A percentile compares a stretch with the other conserved stretches of the same genome.
These are phyloP conservation scores for Xiphias gladius DNA, from an alignment of 2,113 vertebrate species.

Conservation along the genomic window DNA sequence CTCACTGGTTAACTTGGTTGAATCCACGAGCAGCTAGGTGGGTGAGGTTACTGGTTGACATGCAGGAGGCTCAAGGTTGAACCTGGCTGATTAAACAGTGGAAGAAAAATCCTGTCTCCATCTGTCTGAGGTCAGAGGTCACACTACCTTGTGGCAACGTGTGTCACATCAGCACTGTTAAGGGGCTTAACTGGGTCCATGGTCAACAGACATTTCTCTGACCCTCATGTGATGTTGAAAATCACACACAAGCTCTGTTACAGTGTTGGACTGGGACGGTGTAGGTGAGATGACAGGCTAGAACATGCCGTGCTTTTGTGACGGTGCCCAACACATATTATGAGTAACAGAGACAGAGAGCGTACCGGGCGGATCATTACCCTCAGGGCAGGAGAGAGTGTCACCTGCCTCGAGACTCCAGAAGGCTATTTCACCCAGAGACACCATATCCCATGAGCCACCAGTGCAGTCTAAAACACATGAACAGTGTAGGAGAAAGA, in stretches of 20 bases:
- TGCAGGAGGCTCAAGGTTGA: slow-evolving; percentile 75
- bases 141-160: slow-evolving; percentile 55
- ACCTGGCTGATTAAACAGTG: slow-evolving; percentile 75
- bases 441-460: slow-evolving; percentile 83
- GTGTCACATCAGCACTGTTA: slow-evolving; percentile 69
- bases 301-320: slow-evolving; percentile 71
- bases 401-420: slow-evolving; percentile 87
- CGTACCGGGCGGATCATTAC: slow-evolving; percentile 70
- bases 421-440: slow-evolving; percentile 86
- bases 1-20: slow-evolving; percentile 50
- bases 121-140: slow-evolving; percentile 75
- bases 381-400: slow-evolving; percentile 79
- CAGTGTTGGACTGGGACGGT: slow-evolving; percentile 36
- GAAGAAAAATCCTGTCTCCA: slow-evolving; percentile 73
- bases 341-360: slow-evolving; percentile 49
- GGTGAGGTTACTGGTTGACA: slow-evolving; percentile 61
- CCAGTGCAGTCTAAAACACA: slow-evolving; percentile 82
- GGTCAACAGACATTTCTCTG: slow-evolving; percentile 43
- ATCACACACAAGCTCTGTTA: slow-evolving; percentile 28
- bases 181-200: slow-evolving; percentile 72
- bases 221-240: slow-evolving; percentile 49
- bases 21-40: slow-evolving; percentile 58
- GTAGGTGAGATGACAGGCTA: slow-evolving; percentile 59
- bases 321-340: slow-evolving; percentile 51
- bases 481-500: slow-evolving; percentile 50